These are phyloP conservation scores for Thomomys bottae DNA, from an alignment of 2,113 vertebrate species.

Conservation along the genomic window DNA sequence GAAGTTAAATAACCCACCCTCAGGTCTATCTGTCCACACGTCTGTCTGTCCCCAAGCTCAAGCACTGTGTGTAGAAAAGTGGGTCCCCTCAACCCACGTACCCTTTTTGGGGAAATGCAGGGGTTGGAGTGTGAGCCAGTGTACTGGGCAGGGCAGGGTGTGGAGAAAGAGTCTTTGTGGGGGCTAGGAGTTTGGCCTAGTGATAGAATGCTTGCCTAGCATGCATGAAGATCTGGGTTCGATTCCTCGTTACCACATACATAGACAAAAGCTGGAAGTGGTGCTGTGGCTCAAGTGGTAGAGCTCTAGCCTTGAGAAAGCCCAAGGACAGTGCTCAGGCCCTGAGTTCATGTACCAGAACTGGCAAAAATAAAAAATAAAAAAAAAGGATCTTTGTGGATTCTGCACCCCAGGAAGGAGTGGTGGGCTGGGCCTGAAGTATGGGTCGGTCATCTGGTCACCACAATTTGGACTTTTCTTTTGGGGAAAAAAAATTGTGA, in stretches of 20 bases:
- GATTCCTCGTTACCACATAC: too few relatives aligned
- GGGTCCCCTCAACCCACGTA: neutral
- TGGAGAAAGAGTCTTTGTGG: neutral
- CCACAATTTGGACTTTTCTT: conserved; percentile 66
- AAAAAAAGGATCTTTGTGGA: neutral
- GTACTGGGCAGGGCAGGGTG: neutral
- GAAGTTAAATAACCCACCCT: neutral
- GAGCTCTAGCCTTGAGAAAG: too few relatives aligned
- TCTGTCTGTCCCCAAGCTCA: neutral
- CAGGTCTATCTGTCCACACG: neutral
- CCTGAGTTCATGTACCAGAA: too few relatives aligned
- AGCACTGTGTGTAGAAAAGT: too few relatives aligned
- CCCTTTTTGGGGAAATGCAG: neutral
- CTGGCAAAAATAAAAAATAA: too few relatives aligned
- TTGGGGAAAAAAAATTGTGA: conserved; percentile 59
- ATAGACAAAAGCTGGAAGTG: too few relatives aligned
- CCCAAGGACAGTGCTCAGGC: too few relatives aligned
- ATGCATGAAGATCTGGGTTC: too few relatives aligned
- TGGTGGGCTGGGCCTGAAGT: neutral
- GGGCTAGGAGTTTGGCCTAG: too few relatives aligned
- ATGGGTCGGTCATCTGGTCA: conserved; percentile 48
- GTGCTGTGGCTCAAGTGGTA: too few relatives aligned
- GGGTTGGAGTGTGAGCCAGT: neutral
- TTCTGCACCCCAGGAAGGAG: neutral
- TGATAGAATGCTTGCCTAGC: too few relatives aligned